Evolutionary conservation across 2,113 vertebrate species (phyloP), one percentile per base, ranked within the genome.

Genomic region (Neolamprologus devosi): DNA sequence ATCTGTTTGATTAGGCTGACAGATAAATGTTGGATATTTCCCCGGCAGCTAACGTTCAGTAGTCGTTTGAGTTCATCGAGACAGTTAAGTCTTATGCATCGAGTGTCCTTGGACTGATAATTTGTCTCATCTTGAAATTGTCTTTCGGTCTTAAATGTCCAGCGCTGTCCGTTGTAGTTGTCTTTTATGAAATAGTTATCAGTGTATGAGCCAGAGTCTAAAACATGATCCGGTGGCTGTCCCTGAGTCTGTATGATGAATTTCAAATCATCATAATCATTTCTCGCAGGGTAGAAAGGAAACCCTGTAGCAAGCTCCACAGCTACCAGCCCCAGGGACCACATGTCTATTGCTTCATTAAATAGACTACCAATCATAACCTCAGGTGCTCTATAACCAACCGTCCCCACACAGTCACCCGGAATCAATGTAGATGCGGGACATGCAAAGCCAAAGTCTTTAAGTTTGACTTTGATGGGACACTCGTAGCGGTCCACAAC

Each of bases 41-140:
- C 5, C 37, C 11, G 1, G 40, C 40, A 40, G 40, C 11, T 40
- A 40, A 40, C 37, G 11, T 40, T 40, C 45, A 47, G 45, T 17
- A 17, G 1, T 47, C 0, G 0, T 47, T 17, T 3, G 2, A 51
- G 49, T 2, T 53, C 49, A 53, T 21, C 19, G 1, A 53, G 51
- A 0, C 19, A 21, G 0, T 53, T n/a, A 53, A 53, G 19, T 53
- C 1, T n/a, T 21, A 21, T 21, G 5, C 0, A 53, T 53, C 0
- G 19, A 53, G 19, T 53, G 9, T 53, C 51, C 9, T 53, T 21
- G 9, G 3, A 53, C 19, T 53, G 9, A 53, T 0, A 53, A 21
- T 0, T 0, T 21, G n/a, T 54, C 0, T 54, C 3, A 54, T 54
- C 5, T 21, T 54, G 51, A 54, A 54, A 54, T 54, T 54, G 51